Conservation (phyloP, 2,113 vertebrate species). For the Paralichthys olivaceus region DNA sequence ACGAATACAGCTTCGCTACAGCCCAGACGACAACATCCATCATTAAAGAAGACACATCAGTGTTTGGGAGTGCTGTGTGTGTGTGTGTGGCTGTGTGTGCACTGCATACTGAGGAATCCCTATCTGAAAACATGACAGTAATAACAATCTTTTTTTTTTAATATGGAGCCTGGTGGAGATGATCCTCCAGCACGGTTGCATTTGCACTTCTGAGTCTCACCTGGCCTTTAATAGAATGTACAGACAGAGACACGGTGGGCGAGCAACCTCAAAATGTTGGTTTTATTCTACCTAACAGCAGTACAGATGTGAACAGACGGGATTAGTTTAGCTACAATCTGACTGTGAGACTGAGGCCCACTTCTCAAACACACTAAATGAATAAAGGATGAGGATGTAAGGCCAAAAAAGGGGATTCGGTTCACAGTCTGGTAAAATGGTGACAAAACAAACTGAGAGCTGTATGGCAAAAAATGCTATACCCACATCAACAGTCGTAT, state of each 20-base stretch:
- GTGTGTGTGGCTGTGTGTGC: background rate
- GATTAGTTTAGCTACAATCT: slow-evolving; percentile 66
- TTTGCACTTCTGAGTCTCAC: slow-evolving; percentile 23
- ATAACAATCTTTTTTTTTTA: slow-evolving; percentile 5
- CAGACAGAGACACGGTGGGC: slow-evolving; percentile 62
- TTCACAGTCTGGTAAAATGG: slow-evolving; percentile 58
- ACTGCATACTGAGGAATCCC: slow-evolving; percentile 18
- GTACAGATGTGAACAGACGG: slow-evolving; percentile 65
- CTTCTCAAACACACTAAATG: slow-evolving; percentile 41
- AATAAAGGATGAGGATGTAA: slow-evolving; percentile 45
- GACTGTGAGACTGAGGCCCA: slow-evolving; percentile 53
- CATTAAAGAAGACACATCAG: slow-evolving; percentile 33
- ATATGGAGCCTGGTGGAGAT: slow-evolving; percentile 4
- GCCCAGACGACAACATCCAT: slow-evolving; percentile 56
- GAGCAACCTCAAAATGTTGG: slow-evolving; percentile 52
- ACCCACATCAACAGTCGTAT: slow-evolving; percentile 44
- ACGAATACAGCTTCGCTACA: slow-evolving; percentile 57
- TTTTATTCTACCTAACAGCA: slow-evolving; percentile 77
- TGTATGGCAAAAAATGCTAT: slow-evolving; percentile 61
- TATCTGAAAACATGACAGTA: background rate
- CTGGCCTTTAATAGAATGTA: slow-evolving; percentile 55
- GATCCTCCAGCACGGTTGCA: slow-evolving; percentile 34
- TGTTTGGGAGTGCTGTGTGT: slow-evolving; percentile 5
- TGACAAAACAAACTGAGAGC: slow-evolving; percentile 47
- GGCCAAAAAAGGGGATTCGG: slow-evolving; percentile 63